Percentiles rank a stretch among this genome's conserved stretches.
phyloP scores from a whole-genome alignment of 2,113 vertebrate species.

The Hippolais icterina region DNA sequence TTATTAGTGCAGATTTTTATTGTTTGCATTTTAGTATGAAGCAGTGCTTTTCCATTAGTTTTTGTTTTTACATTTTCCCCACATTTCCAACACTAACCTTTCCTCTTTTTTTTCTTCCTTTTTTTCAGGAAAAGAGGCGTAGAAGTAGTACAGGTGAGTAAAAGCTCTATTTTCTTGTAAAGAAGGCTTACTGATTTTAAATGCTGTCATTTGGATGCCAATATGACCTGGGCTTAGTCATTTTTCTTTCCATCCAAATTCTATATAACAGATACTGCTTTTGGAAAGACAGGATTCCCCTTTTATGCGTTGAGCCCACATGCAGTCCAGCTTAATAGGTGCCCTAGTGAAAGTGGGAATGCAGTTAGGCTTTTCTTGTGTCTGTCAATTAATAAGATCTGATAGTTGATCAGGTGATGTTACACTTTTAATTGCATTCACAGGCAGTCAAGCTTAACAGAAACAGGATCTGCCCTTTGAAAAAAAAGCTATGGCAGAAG shows the following conservation, averaged over 20 bases:
- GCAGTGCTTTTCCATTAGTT: background rate
- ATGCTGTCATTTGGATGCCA: background rate
- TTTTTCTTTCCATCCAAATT: background rate
- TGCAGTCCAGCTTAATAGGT: background rate
- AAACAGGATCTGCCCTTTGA: background rate
- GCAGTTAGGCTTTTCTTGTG: background rate
- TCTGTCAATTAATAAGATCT: background rate
- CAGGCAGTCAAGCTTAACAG: background rate
- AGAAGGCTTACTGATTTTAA: background rate
- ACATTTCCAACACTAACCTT: conserved; percentile 10
- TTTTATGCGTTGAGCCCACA: background rate
- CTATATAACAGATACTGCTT: background rate
- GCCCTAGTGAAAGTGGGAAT: background rate
- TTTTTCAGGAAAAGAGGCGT: conserved; percentile 92
- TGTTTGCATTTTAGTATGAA: background rate
- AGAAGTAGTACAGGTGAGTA: conserved; percentile 95
- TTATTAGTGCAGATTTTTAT: background rate
- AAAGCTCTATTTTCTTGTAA: background rate
- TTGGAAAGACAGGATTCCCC: background rate
- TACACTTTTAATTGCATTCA: background rate
- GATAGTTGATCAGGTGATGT: background rate
- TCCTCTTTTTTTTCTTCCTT: background rate
- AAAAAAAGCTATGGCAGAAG: background rate
- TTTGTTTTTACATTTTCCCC: background rate
- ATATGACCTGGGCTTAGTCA: background rate